phyloP scores from a whole-genome alignment of 92 coral and sea anemone genomes.

The Siderastrea siderea region DNA sequence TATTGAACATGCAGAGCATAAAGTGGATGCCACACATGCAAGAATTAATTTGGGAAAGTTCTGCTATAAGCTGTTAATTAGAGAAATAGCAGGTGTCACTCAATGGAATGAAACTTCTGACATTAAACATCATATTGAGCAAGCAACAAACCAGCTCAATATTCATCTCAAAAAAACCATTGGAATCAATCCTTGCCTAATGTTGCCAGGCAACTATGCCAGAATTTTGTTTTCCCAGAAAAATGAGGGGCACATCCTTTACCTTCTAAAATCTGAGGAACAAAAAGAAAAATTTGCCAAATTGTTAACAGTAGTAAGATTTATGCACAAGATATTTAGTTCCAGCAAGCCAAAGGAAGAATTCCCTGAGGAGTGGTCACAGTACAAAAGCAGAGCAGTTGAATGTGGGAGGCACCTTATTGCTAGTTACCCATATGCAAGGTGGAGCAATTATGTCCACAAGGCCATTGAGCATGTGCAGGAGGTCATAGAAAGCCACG shows the following conservation, averaged over 20 bases:
- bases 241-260: slow-evolving; percentile 30
- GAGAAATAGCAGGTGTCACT: slow-evolving; percentile 43
- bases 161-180: slow-evolving; percentile 32
- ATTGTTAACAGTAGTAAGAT: neutral
- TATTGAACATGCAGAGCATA: slow-evolving; percentile 31
- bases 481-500: slow-evolving; percentile 39
- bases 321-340: slow-evolving; percentile 35
- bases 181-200: slow-evolving; percentile 51
- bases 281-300: slow-evolving; percentile 16
- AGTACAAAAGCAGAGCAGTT: slow-evolving; percentile 18
- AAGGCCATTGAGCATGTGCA: slow-evolving; percentile 50
- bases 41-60: slow-evolving; percentile 36
- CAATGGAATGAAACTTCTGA: slow-evolving; percentile 50
- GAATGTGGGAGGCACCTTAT: slow-evolving; percentile 32
- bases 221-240: slow-evolving; percentile 40
- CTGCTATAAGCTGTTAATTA: slow-evolving; percentile 26
- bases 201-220: slow-evolving; percentile 65
- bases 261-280: slow-evolving; percentile 30
- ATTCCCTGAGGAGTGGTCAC: slow-evolving; percentile 35
- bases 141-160: slow-evolving; percentile 44
- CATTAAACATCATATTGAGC: slow-evolving; percentile 29
- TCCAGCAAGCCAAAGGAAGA: slow-evolving; percentile 32
- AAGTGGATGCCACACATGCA: slow-evolving; percentile 60
- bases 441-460: slow-evolving; percentile 58
- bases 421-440: slow-evolving; percentile 34